Evolutionary conservation across 64 coral and sea anemone genomes (phyloP).

Genomic region (Dendronephthya gigantea): DNA sequence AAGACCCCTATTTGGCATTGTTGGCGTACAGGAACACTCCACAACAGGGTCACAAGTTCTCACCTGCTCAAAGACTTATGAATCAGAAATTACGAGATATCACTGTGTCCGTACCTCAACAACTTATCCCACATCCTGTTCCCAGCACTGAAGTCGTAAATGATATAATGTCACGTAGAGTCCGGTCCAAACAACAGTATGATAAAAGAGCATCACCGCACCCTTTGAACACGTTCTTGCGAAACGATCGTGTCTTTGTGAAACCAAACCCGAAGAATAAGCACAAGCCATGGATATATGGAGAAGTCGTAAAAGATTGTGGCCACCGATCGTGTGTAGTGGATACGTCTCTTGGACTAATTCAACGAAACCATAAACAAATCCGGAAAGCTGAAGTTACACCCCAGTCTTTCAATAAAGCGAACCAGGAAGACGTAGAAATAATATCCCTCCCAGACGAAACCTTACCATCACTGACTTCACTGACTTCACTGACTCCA

Average conservation of each 20-base stretch:
- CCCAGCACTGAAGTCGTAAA: neutral
- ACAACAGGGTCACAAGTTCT: neutral
- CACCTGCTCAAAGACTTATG: neutral
- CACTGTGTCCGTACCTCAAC: neutral
- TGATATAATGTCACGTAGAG: neutral
- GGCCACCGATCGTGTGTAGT: conserved; percentile 22
- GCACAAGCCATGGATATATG: conserved; percentile 37
- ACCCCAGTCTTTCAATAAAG: neutral
- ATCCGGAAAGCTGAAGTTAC: conserved; percentile 18
- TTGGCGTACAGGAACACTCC: conserved; percentile 6
- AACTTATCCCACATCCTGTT: neutral
- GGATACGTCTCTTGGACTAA: conserved; percentile 18
- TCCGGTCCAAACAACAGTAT: neutral
- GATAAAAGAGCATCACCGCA: neutral
- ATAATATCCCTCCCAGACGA: neutral
- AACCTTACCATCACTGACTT: neutral
- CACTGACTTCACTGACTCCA: neutral
- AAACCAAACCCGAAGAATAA: conserved; percentile 32
- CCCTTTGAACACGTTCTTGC: neutral
- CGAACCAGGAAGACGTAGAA: conserved; percentile 23
- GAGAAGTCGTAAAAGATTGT: conserved; percentile 31
- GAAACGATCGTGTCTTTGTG: conserved; percentile 15
- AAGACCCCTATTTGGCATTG: neutral
- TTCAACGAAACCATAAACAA: conserved; percentile 29
- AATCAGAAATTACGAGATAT: neutral